Evolutionary conservation across 2,797 vertebrate genomes (phyloP), one percentile per base, ranked within the genome.

Genomic region (Leptoclinus maculatus): DNA sequence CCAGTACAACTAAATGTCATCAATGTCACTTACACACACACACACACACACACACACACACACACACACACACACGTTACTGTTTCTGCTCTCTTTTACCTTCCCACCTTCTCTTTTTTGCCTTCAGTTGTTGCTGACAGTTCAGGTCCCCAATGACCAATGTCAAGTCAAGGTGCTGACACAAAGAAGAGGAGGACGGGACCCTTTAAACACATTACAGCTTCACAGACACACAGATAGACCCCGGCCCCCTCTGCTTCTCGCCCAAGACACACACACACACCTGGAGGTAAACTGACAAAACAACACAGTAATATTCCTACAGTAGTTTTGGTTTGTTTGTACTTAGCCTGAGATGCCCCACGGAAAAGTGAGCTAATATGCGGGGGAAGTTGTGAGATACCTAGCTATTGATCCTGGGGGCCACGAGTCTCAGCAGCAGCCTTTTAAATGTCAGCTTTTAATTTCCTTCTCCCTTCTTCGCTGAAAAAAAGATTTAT

Each of bases 391-490:
- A 88, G 82, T 88, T 81, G 88, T 83, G 86, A 87, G 86, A 89
- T 87, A 89, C 87, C 86, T 91, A 62, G 68, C 87, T 91, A 92
- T 92, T 92, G 93, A 94, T 93, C 88, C 83, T 86, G 59, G 80
- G 84, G 83, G 89, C 88, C 85, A 83, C 43, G 17, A 89, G 91
- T 88, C 91, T 82, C 83, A 82, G 87, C 78, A 86, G 89, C 87
- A 86, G 85, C 82, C 85, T 92, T 57, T 92, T 88, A 93, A 93
- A 93, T 94, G 92, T 92, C 91, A 92, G 90, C 88, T 93, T 93
- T 94, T 94, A 93, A 93, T 93, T 94, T 94, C 89, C 90, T 93
- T 92, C 79, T 88, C 78, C 83, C 84, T 90, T 86, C 86, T 89
- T 87, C 81, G 83, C 68, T 87, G 82, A 84, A 84, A 84, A 84